Conservation (phyloP, 1,140 invertebrate species). For the Formica exsecta region DNA sequence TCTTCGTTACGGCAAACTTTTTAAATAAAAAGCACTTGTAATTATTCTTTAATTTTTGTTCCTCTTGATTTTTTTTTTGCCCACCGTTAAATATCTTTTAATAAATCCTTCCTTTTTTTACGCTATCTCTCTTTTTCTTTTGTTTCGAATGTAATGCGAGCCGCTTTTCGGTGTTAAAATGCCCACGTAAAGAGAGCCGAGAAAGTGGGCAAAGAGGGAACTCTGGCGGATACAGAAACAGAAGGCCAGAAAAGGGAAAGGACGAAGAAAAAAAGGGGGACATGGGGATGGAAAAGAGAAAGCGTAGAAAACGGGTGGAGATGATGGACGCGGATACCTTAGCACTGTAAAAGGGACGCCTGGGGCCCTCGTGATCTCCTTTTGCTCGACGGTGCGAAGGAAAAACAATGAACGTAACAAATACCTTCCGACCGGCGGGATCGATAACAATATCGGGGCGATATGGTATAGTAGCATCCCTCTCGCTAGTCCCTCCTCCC, state of each 20-base stretch:
- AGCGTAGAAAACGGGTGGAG: conserved; percentile 67
- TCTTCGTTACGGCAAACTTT: no score
- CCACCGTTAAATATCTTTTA: not conserved
- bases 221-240: conserved; percentile 14
- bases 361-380: conserved; percentile 76
- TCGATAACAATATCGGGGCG: conserved; percentile 75
- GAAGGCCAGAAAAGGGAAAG: conserved; percentile 48
- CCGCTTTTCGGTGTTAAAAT: conserved; percentile 39
- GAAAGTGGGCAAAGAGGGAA: conserved; percentile 10
- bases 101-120: not conserved
- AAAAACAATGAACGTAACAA: conserved; percentile 78
- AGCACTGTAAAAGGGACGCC: conserved; percentile 74
- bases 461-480: conserved; percentile 58
- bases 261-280: conserved; percentile 55
- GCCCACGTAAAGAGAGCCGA: conserved; percentile 18
- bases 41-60: not conserved
- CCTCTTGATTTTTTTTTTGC: not conserved
- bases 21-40: no score
- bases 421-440: conserved; percentile 74
- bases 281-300: conserved; percentile 65
- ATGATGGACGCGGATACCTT: conserved; percentile 69
- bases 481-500: conserved; percentile 38
- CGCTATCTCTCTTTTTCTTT: not conserved
- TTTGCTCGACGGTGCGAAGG: conserved; percentile 78
- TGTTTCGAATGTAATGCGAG: conserved; percentile 10